Base-by-base conservation (phyloP, 2,797 vertebrate genomes). In the Enteromius afrohamiltoni region DNA sequence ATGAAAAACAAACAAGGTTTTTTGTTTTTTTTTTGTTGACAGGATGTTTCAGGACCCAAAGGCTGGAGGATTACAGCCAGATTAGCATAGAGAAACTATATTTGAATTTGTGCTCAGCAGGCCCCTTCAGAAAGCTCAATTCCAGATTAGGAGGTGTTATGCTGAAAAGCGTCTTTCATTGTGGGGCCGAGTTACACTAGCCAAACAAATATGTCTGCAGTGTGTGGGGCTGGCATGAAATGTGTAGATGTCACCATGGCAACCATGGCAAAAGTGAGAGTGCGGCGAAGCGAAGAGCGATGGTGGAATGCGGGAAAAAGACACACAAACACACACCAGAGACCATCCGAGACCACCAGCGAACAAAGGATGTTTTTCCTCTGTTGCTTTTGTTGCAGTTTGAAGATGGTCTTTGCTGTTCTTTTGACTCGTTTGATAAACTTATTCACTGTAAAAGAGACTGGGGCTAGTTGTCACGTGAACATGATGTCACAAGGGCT, bases 181-280 rank as follows among this genome's bases (percentile, higher is more conserved):
- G 94, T 96, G 93, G 89, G 93, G 94, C 93, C 91, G 94, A 95
- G 95, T 95, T 96, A 97, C 94, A 80, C 89, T 93, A 94, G 95
- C 93, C 96, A 98, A 97, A 97, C 96, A 98, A 97, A 99, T 96
- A 97, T 96, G 96, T 96, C 95, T 96, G 93, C 92, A 95, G 94
- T 95, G 94, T 94, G 95, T 95, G 95, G 95, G 90, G 93, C 93
- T 95, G 93, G 93, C 93, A 93, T 94, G 94, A 93, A 95, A 96
- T 96, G 94, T 95, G 96, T 95, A 93, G 91, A 92, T 91, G 93
- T 97, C 91, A 91, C 96, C 94, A 96, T 97, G 93, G 96, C 91
- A 94, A 98, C 96, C 80, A 88, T 96, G 93, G 96, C 90, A 94
- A 97, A 96, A 84, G 93, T 92, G 93, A 93, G 91, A 91, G 91